Conservation (phyloP, 2,797 vertebrate species). For the Paguma larvata region DNA sequence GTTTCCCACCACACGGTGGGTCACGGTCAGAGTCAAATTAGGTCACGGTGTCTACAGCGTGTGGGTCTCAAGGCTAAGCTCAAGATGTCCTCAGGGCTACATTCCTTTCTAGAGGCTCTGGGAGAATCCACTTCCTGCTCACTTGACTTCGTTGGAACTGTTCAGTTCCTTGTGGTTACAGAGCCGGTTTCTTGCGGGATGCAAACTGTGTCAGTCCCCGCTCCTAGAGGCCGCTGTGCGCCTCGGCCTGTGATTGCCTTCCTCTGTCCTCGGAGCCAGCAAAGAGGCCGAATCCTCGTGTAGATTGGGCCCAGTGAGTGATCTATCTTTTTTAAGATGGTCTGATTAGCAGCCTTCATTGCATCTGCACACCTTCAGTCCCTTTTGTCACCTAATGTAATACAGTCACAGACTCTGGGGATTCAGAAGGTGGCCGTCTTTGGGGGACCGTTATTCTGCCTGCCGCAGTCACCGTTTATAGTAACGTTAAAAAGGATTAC, state of each 20-base stretch:
- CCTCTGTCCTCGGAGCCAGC: too few relatives aligned
- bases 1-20: not conserved
- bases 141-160: not conserved
- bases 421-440: not conserved
- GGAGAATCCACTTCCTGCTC: not conserved
- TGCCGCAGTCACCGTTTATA: not conserved
- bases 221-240: not conserved
- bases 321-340: not conserved
- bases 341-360: not conserved
- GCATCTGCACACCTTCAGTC: not conserved
- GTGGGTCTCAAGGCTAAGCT: not conserved
- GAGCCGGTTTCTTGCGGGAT: not conserved
- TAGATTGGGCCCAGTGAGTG: too few relatives aligned
- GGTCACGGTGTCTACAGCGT: not conserved
- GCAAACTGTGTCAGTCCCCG: not conserved
- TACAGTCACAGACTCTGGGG: not conserved
- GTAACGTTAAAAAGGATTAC: not conserved
- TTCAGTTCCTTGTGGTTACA: not conserved
- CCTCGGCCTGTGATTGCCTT: too few relatives aligned
- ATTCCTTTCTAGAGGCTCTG: not conserved
- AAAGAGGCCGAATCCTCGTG: not conserved
- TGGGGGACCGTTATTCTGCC: not conserved
- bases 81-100: not conserved
- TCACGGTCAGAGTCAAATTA: not conserved
- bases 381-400: not conserved